A percentile compares a stretch with the other conserved stretches of the same genome.
Evolutionary conservation across 1,140 invertebrate genomes (phyloP).

Genomic region (Radopholus similis): DNA sequence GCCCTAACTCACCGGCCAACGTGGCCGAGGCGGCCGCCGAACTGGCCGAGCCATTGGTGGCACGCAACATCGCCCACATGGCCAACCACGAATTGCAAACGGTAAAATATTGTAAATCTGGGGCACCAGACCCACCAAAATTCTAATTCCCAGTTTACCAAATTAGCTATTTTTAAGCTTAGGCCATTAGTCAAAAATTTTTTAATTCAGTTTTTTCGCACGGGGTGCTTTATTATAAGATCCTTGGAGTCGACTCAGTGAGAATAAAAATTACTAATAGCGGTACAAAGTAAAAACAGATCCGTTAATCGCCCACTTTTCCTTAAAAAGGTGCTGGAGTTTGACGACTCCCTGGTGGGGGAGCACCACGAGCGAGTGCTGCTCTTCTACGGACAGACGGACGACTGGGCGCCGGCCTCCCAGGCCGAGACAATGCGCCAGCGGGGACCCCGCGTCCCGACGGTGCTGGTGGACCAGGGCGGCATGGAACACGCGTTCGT

Average conservation of each 20-base stretch:
- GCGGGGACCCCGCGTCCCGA: neutral
- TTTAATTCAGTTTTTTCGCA: too few species aligned
- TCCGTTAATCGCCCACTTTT: too few species aligned
- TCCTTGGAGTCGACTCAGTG: neutral
- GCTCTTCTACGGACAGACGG: neutral
- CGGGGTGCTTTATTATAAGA: neutral
- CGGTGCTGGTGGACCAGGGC: neutral
- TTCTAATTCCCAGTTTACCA: too few species aligned
- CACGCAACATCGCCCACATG: constrained; percentile 1
- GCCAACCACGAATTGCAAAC: neutral
- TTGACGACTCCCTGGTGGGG: neutral
- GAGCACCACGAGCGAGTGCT: neutral
- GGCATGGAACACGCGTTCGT: neutral
- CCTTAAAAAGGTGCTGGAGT: neutral
- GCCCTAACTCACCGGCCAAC: neutral
- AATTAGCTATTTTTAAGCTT: too few species aligned
- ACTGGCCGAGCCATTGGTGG: neutral
- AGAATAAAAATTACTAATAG: neutral
- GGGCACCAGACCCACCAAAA: too few species aligned
- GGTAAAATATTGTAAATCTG: neutral
- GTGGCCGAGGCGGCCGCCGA: neutral
- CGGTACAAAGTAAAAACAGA: neutral
- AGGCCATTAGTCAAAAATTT: too few species aligned
- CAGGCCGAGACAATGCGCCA: neutral
- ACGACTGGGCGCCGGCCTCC: neutral